Conservation (phyloP, 2,797 vertebrate genomes). For the Lindbergichthys nudifrons region DNA sequence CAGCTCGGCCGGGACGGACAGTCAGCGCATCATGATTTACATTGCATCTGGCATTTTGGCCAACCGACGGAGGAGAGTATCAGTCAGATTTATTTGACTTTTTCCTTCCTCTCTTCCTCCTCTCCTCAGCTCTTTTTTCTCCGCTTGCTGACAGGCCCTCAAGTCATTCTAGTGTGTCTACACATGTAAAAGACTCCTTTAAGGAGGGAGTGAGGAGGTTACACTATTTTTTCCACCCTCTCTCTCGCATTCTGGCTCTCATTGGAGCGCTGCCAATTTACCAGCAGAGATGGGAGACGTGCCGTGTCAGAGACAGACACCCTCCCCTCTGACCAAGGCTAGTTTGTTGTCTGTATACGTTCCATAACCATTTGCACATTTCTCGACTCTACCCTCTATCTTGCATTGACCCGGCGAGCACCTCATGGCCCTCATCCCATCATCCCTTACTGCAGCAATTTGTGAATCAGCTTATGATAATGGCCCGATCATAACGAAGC, state of each 20-base stretch:
- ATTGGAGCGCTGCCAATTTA: conserved; percentile 79
- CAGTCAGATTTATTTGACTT: conserved; percentile 89
- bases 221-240: conserved; percentile 14
- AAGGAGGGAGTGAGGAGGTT: conserved; percentile 72
- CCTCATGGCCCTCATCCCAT: conserved; percentile 52
- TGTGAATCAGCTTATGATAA: conserved; percentile 84
- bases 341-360: conserved; percentile 60
- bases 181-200: conserved; percentile 77
- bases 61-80: conserved; percentile 78
- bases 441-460: conserved; percentile 76
- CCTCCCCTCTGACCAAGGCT: conserved; percentile 45
- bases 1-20: conserved; percentile 77
- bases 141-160: conserved; percentile 82
- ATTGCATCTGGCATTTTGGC: conserved; percentile 84
- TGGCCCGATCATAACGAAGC: conserved; percentile 80
- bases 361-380: conserved; percentile 34
- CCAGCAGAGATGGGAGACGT: conserved; percentile 42
- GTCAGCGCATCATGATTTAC: conserved; percentile 84
- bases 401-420: conserved; percentile 19
- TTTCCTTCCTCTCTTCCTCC: conserved; percentile 68
- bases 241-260: conserved; percentile 11
- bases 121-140: conserved; percentile 66
- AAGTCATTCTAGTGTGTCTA: conserved; percentile 84
- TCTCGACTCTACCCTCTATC: conserved; percentile 27
- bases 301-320: conserved; percentile 41